These are phyloP conservation scores for Nomada flava DNA, from an alignment of 2,888 invertebrate genomes.

Conservation along the genomic window DNA sequence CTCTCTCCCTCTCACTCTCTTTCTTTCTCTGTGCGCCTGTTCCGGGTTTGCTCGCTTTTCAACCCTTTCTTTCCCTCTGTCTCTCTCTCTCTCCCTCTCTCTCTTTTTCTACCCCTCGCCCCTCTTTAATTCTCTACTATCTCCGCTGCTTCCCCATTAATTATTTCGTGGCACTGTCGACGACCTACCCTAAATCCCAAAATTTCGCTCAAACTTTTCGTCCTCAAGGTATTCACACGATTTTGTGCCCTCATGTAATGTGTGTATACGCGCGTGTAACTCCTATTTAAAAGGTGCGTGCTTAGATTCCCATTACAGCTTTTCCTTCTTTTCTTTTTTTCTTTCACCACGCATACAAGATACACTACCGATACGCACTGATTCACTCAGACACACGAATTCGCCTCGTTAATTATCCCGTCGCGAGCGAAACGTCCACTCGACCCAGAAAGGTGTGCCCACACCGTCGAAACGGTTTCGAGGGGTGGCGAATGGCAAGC, in stretches of 20 bases:
- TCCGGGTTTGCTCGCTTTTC: slow-evolving; percentile 2
- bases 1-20: slow-evolving; percentile 38
- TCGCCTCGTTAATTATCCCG: slow-evolving; percentile 57
- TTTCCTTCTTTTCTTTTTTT: no score
- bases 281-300: slow-evolving; percentile 50
- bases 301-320: neutral
- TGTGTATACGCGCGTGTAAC: slow-evolving; percentile 27
- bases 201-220: neutral
- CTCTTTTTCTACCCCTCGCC: slow-evolving; percentile 9
- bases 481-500: slow-evolving; percentile 12
- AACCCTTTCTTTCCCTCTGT: slow-evolving; percentile 37
- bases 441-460: slow-evolving; percentile 54
- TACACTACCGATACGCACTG: neutral
- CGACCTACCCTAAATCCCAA: slow-evolving; percentile 28
- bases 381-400: neutral
- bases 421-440: slow-evolving; percentile 58
- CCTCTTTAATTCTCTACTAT: slow-evolving; percentile 21
- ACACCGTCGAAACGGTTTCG: slow-evolving; percentile 8
- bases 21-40: slow-evolving; percentile 24
- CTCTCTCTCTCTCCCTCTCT: slow-evolving; percentile 35
- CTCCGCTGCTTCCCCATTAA: slow-evolving; percentile 41
- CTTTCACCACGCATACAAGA: neutral
- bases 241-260: slow-evolving; percentile 36
- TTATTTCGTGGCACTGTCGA: slow-evolving; percentile 33
- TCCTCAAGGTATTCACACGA: slow-evolving; percentile 24